These are phyloP conservation scores for Euwallacea fornicatus DNA, from an alignment of 1,140 invertebrate species.

Conservation along the genomic window DNA sequence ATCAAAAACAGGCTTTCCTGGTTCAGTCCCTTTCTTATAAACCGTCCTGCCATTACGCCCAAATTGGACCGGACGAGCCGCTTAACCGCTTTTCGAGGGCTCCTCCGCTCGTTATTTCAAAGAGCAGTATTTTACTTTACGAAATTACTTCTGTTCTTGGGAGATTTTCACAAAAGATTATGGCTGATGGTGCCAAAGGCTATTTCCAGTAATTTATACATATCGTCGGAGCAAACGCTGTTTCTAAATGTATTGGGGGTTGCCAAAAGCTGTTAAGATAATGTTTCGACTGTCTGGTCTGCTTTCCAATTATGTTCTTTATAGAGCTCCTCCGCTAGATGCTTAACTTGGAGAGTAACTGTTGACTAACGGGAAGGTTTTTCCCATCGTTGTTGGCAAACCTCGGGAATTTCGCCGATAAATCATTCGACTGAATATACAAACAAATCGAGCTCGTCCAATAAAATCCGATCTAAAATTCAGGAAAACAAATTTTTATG, in stretches of 20 bases:
- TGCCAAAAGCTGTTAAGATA: conserved; percentile 35
- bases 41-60: conserved; percentile 17
- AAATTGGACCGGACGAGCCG: conserved; percentile 40
- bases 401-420: neutral
- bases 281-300: conserved; percentile 18
- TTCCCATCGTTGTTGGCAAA: neutral
- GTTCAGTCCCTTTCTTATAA: conserved; percentile 5
- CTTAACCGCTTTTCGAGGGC: conserved; percentile 40
- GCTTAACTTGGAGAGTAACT: neutral
- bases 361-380: neutral
- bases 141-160: conserved; percentile 44
- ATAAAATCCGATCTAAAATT: conserved; percentile 16
- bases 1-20: too few species aligned
- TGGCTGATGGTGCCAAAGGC: conserved; percentile 37
- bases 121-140: conserved; percentile 41
- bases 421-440: neutral
- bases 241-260: conserved; percentile 27
- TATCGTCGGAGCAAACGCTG: conserved; percentile 21
- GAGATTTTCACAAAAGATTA: conserved; percentile 42
- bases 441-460: conserved; percentile 15
- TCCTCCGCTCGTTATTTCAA: conserved; percentile 42
- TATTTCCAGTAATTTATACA: conserved; percentile 37
- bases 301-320: conserved; percentile 15
- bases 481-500: conserved; percentile 29
- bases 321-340: neutral